Evolutionary conservation across 2,888 invertebrate species (phyloP).

Genomic region (Exephanes ischioxanthus): DNA sequence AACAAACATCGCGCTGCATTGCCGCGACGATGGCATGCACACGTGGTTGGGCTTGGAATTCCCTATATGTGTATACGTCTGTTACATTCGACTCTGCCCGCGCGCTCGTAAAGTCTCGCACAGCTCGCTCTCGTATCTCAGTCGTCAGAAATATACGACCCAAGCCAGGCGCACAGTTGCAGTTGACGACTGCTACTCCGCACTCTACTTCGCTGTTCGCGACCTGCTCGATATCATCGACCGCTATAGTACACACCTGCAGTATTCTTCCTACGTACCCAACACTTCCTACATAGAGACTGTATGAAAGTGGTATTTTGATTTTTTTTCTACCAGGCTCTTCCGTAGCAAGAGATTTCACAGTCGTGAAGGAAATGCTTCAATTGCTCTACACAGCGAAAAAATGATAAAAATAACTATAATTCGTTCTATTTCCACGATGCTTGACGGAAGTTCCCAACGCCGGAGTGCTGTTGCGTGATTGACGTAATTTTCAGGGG

Average conservation of each 20-base stretch:
- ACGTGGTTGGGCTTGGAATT: constrained; percentile 31
- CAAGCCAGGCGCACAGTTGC: constrained; percentile 55
- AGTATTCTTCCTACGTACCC: background rate
- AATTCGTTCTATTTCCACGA: background rate
- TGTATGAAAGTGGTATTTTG: background rate
- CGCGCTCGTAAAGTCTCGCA: constrained; percentile 33
- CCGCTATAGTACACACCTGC: background rate
- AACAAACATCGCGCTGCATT: constrained; percentile 3
- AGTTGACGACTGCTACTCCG: constrained; percentile 54
- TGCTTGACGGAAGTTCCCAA: background rate
- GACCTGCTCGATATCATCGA: constrained; percentile 29
- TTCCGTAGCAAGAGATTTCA: background rate
- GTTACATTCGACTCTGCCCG: constrained; percentile 20
- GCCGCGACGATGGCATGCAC: constrained; percentile 7
- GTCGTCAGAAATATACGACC: constrained; percentile 64
- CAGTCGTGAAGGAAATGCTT: background rate
- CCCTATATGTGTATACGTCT: constrained; percentile 18
- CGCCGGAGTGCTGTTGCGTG: background rate
- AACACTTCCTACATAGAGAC: background rate
- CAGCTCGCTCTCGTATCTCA: constrained; percentile 18
- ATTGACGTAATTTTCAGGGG: background rate
- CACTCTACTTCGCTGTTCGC: constrained; percentile 21
- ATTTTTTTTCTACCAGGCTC: background rate
- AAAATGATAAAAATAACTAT: background rate
- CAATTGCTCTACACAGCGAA: background rate